Percentiles rank a stretch among this genome's conserved stretches.
phyloP scores from a whole-genome alignment of 1,140 invertebrate genomes.

The Dufourea novaeangliae region DNA sequence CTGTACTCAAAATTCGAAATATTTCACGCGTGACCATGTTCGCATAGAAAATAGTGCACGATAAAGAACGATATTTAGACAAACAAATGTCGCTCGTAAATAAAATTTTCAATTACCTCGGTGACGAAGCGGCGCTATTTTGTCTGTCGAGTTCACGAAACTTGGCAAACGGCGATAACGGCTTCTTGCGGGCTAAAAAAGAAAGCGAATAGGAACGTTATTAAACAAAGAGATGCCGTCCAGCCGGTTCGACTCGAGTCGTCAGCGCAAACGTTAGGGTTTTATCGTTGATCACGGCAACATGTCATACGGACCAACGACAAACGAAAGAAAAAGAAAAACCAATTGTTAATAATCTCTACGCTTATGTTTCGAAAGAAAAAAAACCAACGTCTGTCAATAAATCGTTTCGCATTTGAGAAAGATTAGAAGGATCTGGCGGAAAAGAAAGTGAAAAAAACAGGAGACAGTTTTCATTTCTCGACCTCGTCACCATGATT shows the following conservation, averaged over 20 bases:
- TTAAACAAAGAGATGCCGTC: neutral
- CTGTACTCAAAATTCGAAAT: too few species aligned
- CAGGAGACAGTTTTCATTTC: conserved; percentile 45
- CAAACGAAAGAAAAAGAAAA: neutral
- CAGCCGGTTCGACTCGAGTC: neutral
- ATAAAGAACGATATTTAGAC: neutral
- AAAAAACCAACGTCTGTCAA: conserved; percentile 45
- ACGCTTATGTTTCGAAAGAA: conserved; percentile 28
- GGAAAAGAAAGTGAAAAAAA: neutral
- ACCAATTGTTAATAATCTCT: conserved; percentile 53
- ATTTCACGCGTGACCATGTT: too few species aligned
- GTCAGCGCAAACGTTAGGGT: conserved; percentile 58
- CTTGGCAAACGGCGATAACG: conserved; percentile 92
- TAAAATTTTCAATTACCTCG: conserved; percentile 85
- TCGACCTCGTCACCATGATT: conserved; percentile 55
- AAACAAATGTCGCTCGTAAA: conserved; percentile 24
- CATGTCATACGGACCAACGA: conserved; percentile 67
- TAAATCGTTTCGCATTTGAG: conserved; percentile 46
- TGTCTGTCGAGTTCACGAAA: conserved; percentile 94
- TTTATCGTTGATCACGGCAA: conserved; percentile 47
- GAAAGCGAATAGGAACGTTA: conserved; percentile 33
- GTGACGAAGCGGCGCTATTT: conserved; percentile 87
- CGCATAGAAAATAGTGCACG: neutral
- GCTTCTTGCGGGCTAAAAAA: conserved; percentile 85
- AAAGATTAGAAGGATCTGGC: conserved; percentile 52